Evolutionary conservation across 92 coral and sea anemone species (phyloP).

Genomic region (Epizoanthus stellaris): DNA sequence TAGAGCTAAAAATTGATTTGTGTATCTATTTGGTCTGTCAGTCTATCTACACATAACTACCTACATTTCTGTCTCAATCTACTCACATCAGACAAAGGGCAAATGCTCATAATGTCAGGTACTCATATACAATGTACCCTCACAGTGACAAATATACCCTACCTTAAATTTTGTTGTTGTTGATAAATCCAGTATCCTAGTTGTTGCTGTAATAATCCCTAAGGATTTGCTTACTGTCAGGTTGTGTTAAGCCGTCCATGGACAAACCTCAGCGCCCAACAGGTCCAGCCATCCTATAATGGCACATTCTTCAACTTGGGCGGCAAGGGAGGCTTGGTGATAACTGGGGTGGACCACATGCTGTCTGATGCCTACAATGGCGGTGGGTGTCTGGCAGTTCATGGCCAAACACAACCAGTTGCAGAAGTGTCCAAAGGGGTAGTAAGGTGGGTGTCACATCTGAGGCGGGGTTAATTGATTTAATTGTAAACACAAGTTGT

Average conservation of each 20-base stretch:
- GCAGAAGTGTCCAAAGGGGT: conserved; percentile 73
- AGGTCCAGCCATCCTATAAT: conserved; percentile 79
- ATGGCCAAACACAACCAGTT: conserved; percentile 66
- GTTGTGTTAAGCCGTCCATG: conserved; percentile 78
- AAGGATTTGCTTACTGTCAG: conserved; percentile 35
- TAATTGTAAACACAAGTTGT: too few species aligned
- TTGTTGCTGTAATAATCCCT: too few species aligned
- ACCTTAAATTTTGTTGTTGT: too few species aligned
- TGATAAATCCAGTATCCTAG: too few species aligned
- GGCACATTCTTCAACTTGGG: conserved; percentile 89
- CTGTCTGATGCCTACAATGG: conserved; percentile 84
- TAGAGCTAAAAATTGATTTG: too few species aligned
- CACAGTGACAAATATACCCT: too few species aligned
- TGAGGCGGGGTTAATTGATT: background rate
- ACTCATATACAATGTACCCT: too few species aligned
- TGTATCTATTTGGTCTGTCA: too few species aligned
- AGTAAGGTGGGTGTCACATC: conserved; percentile 65
- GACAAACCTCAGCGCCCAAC: conserved; percentile 95
- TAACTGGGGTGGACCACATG: conserved; percentile 70
- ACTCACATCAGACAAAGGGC: too few species aligned
- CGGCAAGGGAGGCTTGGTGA: conserved; percentile 64
- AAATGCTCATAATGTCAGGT: too few species aligned
- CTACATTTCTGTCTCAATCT: too few species aligned
- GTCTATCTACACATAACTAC: too few species aligned
- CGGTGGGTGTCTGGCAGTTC: conserved; percentile 84